Evolutionary conservation across 2,113 vertebrate genomes (phyloP).

Genomic region (Microcebus jonahi): DNA sequence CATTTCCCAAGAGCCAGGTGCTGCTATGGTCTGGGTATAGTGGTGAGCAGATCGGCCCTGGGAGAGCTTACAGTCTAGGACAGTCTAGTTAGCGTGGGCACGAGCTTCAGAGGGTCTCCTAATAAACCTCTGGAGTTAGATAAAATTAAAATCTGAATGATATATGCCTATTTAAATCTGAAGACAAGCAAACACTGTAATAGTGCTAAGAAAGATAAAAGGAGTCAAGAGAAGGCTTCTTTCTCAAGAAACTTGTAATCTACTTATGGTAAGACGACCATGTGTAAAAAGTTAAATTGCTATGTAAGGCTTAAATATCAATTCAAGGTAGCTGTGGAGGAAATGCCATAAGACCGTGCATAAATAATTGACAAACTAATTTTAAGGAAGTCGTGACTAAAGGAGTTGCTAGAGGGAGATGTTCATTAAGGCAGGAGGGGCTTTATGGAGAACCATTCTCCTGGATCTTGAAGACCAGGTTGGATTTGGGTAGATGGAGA

Average conservation of each 20-base stretch:
- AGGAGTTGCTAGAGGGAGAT: neutral
- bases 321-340: neutral
- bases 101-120: neutral
- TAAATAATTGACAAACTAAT: neutral
- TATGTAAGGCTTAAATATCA: neutral
- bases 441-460: neutral
- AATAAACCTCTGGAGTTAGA: neutral
- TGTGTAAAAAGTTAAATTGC: neutral
- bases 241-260: neutral
- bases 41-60: neutral
- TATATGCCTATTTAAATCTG: neutral
- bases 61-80: neutral
- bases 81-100: neutral
- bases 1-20: neutral
- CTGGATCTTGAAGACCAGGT: neutral
- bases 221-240: neutral
- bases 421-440: neutral
- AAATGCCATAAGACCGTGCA: neutral
- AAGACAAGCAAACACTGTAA: neutral
- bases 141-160: neutral
- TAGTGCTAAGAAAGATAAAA: neutral
- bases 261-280: neutral
- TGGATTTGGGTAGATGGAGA: neutral
- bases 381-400: neutral
- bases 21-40: rapidly evolving